Percentiles rank a stretch among this genome's conserved stretches.
These are phyloP conservation scores for Bufo gargarizans DNA, from an alignment of 2,113 vertebrate species.

Conservation along the genomic window DNA sequence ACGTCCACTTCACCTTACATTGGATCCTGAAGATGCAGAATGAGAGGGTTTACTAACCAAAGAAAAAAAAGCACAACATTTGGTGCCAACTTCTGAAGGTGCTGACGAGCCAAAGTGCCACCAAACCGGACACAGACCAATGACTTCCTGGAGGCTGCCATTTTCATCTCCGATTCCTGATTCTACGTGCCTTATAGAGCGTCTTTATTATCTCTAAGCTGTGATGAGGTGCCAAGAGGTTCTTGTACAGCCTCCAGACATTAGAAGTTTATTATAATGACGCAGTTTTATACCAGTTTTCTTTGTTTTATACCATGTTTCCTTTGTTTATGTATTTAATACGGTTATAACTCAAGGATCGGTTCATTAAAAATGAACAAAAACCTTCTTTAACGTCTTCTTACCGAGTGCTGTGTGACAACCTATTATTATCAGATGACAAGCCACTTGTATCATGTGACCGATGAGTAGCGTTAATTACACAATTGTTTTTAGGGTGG, in stretches of 20 bases:
- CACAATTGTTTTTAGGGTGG: not conserved
- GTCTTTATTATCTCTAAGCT: not conserved
- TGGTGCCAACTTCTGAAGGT: not conserved
- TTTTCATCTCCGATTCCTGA: not conserved
- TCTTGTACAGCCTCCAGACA: not conserved
- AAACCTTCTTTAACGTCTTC: not conserved
- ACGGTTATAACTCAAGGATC: constrained; percentile 2
- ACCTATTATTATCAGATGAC: not conserved
- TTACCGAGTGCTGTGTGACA: too few species aligned
- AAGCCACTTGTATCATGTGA: not conserved
- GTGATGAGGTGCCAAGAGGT: not conserved
- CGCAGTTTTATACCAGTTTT: too few species aligned
- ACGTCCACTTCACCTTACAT: constrained; percentile 66
- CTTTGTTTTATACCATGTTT: too few species aligned
- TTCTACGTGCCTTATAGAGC: not conserved
- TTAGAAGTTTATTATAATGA: not conserved
- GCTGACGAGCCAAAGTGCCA: not conserved
- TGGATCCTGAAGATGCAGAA: constrained; percentile 65
- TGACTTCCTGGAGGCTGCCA: not conserved
- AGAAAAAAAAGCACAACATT: too few species aligned
- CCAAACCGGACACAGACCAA: not conserved
- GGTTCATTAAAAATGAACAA: not conserved
- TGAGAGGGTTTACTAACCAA: constrained; percentile 48
- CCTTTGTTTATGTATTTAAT: constrained; percentile 19
- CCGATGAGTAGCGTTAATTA: not conserved